These are phyloP conservation scores for Tetrax tetrax DNA, from an alignment of 2,113 vertebrate species.

Conservation along the genomic window DNA sequence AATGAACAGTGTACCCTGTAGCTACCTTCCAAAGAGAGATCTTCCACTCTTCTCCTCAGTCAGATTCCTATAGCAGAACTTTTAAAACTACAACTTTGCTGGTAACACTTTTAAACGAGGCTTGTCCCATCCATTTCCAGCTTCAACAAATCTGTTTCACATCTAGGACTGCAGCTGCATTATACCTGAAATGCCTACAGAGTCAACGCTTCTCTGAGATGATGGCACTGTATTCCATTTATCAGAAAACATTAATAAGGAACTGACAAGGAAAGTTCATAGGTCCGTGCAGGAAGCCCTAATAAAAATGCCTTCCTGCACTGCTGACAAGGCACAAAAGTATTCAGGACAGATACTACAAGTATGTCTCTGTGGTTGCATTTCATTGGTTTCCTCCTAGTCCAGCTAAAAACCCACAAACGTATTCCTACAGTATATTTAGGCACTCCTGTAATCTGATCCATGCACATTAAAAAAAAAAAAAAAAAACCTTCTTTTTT, in stretches of 20 bases:
- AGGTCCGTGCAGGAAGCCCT: background rate
- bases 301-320: conserved; percentile 16
- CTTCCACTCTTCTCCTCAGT: background rate
- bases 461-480: background rate
- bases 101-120: background rate
- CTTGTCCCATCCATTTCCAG: background rate
- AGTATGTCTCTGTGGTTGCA: background rate
- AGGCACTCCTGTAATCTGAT: conserved; percentile 9
- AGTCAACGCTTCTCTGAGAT: background rate
- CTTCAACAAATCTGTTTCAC: background rate
- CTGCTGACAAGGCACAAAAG: background rate
- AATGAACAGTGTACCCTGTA: background rate
- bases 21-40: background rate
- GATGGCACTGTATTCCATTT: background rate
- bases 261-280: conserved; percentile 1
- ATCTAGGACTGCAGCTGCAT: background rate
- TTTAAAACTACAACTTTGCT: background rate
- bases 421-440: background rate
- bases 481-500: background rate
- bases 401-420: conserved; percentile 23
- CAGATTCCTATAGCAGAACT: background rate
- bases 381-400: background rate
- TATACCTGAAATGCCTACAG: background rate
- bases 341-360: background rate
- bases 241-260: background rate